Evolutionary conservation across 2,797 vertebrate genomes (phyloP).

Genomic region (Pantherophis vulpinus): DNA sequence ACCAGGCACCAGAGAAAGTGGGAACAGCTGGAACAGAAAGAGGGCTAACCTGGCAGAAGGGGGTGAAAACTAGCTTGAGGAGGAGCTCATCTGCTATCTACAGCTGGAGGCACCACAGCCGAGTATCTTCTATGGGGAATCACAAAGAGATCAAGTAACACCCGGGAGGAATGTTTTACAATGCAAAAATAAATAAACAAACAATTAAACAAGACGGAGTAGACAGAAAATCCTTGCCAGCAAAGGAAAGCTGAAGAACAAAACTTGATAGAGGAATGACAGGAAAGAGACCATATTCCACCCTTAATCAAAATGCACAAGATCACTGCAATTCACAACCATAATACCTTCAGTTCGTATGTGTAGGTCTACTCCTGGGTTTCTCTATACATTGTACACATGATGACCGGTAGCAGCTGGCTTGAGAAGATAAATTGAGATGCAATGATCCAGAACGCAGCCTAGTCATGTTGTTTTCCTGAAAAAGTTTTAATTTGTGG

Average conservation of each 20-base stretch:
- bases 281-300: not conserved
- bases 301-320: not conserved
- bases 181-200: not conserved
- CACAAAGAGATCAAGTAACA: not conserved
- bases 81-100: not conserved
- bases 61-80: not conserved
- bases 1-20: not conserved
- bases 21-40: constrained; percentile 10
- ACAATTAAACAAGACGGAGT: not conserved
- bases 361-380: not conserved
- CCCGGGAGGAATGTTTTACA: not conserved
- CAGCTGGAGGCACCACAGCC: not conserved
- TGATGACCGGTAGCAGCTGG: not conserved
- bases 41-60: not conserved
- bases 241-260: not conserved
- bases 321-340: not conserved
- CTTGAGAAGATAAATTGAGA: not conserved
- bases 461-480: not conserved
- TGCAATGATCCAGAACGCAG: not conserved
- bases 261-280: too few relatives aligned
- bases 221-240: not conserved
- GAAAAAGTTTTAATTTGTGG: not conserved
- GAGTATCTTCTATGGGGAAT: not conserved
- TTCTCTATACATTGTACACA: not conserved
- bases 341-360: not conserved